Base-by-base conservation (phyloP, 2,797 vertebrate genomes). In the Ctenochaetus hawaiiensis region DNA sequence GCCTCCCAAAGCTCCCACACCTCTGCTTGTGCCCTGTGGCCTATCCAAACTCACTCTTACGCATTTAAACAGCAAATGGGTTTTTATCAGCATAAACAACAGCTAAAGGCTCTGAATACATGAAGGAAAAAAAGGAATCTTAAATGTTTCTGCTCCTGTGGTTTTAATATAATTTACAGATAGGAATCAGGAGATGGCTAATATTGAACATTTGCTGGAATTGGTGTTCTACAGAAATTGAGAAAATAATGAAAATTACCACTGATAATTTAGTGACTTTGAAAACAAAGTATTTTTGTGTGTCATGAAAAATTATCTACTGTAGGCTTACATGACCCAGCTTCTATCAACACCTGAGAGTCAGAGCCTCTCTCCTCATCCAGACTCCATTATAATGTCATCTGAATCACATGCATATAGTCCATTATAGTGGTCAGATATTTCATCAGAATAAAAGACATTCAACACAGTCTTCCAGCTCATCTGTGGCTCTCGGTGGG, bases 391-490 rank as follows among this genome's bases (percentile, higher is more conserved):
- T 87, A 87, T 83, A 90, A 85, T 86, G 80, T 69, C 84, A 88
- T 91, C 79, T 57, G 83, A 92, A 93, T 89, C 87, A 85, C 90
- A 88, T 82, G 80, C 75, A 61, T 76, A 45, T 73, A 44, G 74
- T 82, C 78, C 75, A 88, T 92, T 91, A 83, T 89, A 77, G 78
- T 88, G 82, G 88, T 85, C 75, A 84, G 87, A 88, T 80, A 84
- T 86, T 89, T 89, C 71, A 83, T 79, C 69, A 83, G 82, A 91
- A 92, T 87, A 82, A 85, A 80, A 79, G 88, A 81, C 86, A 87
- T 90, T 87, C 82, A 89, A 11, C 77, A 72, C 64, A 67, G 79
- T 72, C 77, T 75, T 75, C 41, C 71, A 70, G 72, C 84, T 92
- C 87, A 79, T 87, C 76, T 84, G 68, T 67, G 67, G 77, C 72